Evolutionary conservation across 2,888 invertebrate genomes (phyloP).

Genomic region (Stenchaetothrips biformis): DNA sequence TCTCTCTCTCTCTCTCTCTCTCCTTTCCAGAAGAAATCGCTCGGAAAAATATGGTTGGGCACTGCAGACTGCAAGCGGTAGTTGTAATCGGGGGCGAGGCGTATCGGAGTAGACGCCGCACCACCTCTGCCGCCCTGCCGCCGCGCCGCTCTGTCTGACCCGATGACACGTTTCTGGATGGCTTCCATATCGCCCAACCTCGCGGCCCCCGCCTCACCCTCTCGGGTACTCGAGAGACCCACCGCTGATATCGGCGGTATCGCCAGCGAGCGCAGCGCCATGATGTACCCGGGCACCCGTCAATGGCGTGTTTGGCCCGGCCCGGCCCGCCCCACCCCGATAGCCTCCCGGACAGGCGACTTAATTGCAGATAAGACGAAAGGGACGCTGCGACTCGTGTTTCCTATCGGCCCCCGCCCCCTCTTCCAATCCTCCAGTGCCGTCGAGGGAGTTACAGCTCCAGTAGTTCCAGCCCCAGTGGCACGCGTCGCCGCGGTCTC

Average conservation of each 20-base stretch:
- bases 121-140: background rate
- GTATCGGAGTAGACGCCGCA: too few relatives aligned
- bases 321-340: background rate
- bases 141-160: background rate
- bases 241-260: background rate
- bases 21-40: background rate
- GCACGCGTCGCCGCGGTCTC: too few relatives aligned
- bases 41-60: too few relatives aligned
- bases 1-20: background rate
- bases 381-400: background rate
- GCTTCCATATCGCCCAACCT: background rate
- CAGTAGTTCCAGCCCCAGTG: too few relatives aligned
- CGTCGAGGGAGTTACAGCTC: too few relatives aligned
- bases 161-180: background rate
- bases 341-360: slow-evolving; percentile 2
- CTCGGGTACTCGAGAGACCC: background rate
- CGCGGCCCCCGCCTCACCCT: background rate
- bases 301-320: background rate
- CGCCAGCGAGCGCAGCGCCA: background rate
- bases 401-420: too few relatives aligned
- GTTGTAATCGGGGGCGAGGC: too few relatives aligned
- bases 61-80: too few relatives aligned
- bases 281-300: background rate
- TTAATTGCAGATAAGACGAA: slow-evolving; percentile 18
- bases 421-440: too few relatives aligned